phyloP scores from a whole-genome alignment of 2,888 invertebrate species.

The Scrobipalpa costella region DNA sequence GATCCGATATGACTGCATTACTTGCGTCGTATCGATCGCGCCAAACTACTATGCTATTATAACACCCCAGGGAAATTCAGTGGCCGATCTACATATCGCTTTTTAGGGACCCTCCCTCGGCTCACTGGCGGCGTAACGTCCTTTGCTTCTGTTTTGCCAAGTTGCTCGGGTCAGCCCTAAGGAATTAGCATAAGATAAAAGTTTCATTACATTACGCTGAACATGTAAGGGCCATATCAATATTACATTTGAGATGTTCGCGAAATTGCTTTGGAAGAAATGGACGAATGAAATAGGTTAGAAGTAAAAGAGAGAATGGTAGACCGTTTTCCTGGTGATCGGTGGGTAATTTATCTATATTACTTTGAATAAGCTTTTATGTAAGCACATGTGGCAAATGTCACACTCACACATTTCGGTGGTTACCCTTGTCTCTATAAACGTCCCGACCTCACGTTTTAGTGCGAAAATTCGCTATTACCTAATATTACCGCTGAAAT shows the following conservation, averaged over 20 bases:
- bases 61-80: slow-evolving; percentile 45
- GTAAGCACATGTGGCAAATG: slow-evolving; percentile 30
- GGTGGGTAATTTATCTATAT: not conserved
- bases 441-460: slow-evolving; percentile 42
- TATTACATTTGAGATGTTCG: slow-evolving; percentile 18
- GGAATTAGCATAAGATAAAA: slow-evolving; percentile 24
- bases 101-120: slow-evolving; percentile 27
- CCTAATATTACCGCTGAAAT: slow-evolving; percentile 28
- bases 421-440: slow-evolving; percentile 54
- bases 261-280: not conserved
- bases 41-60: slow-evolving; percentile 48
- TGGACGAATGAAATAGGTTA: not conserved
- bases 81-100: slow-evolving; percentile 38
- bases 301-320: not conserved
- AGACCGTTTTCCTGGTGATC: not conserved
- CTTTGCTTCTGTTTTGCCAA: slow-evolving; percentile 20
- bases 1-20: slow-evolving; percentile 56
- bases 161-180: slow-evolving; percentile 26
- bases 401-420: slow-evolving; percentile 28
- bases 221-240: slow-evolving; percentile 13
- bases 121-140: slow-evolving; percentile 17
- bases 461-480: slow-evolving; percentile 33
- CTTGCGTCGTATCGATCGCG: slow-evolving; percentile 50
- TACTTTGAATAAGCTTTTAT: slow-evolving; percentile 17
- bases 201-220: slow-evolving; percentile 23